A percentile compares a stretch with the other conserved stretches of the same genome.
phyloP scores from a whole-genome alignment of 2,797 vertebrate species.

The Melanotaenia maccullochi region DNA sequence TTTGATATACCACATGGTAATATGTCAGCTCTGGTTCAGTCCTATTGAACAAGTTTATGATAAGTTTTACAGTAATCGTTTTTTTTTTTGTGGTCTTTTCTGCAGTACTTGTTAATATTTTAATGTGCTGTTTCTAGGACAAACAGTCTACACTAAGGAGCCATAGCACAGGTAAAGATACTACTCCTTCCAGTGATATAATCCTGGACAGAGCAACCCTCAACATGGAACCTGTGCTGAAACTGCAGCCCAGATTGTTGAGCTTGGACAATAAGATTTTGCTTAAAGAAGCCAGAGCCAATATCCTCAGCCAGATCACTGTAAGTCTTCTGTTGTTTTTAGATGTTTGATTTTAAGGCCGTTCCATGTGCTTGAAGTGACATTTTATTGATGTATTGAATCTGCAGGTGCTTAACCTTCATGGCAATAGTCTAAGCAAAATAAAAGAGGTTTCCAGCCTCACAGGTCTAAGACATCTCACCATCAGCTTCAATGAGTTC shows the following conservation, averaged over 20 bases:
- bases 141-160: slow-evolving; percentile 10
- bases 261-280: slow-evolving; percentile 84
- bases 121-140: slow-evolving; percentile 57
- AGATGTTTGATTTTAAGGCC: slow-evolving; percentile 8
- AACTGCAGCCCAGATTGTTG: slow-evolving; percentile 79
- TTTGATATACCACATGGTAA: not conserved
- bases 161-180: slow-evolving; percentile 9
- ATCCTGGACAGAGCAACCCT: slow-evolving; percentile 78
- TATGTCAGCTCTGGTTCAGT: not conserved
- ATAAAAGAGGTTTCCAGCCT: slow-evolving; percentile 85
- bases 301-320: slow-evolving; percentile 86
- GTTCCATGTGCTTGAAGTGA: not conserved
- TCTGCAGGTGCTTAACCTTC: slow-evolving; percentile 87
- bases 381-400: slow-evolving; percentile 8
- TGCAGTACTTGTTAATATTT: not conserved
- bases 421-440: slow-evolving; percentile 85
- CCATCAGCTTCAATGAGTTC: slow-evolving; percentile 87
- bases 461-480: slow-evolving; percentile 81
- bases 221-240: slow-evolving; percentile 83
- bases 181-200: slow-evolving; percentile 36
- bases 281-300: slow-evolving; percentile 81
- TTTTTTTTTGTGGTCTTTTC: not conserved
- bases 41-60: not conserved
- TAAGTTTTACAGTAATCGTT: not conserved
- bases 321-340: slow-evolving; percentile 70